Evolutionary conservation across 2,113 vertebrate species (phyloP), one percentile per base, ranked within the genome.

Genomic region (Oriolus oriolus): DNA sequence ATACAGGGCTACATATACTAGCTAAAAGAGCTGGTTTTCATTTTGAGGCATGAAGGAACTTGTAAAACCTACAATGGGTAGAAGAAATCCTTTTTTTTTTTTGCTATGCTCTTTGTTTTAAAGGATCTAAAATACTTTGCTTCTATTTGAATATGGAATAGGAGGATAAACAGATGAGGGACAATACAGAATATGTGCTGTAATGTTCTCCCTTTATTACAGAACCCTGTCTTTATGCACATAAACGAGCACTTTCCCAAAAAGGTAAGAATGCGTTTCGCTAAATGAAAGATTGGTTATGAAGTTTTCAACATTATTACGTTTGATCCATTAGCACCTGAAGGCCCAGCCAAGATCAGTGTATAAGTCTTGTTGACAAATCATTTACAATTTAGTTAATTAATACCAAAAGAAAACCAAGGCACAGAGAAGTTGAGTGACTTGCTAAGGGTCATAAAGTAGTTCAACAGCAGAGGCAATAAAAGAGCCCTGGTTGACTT

Each of bases 351-450:
- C 75, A 83, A 88, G 45, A 90, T 78, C 82, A 52, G 52, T 24
- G 37, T 37, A 95, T 39, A 81, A 90, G 44, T 70, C 47, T 76
- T 61, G 75, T 57, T 94, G 87, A 74, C 78, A 44, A 90, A 94
- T 90, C 56, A 74, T 91, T 95, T 93, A 92, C 87, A 76, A 69
- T 89, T 70, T 94, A 94, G 86, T 95, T 96, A 95, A 87, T 93
- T 84, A 97, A 87, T 95, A 91, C 54, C 87, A 59, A 91, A 93
- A 85, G 75, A 80, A 96, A 95, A 93, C 42, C 27, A 89, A 94
- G 63, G 76, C 63, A 86, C 30, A 31, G 53, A 88, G 56, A 80
- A 89, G 45, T 10, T 57, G 85, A 89, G 84, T 60, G 74, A 88
- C 74, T 87, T 69, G 53, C 71, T 90, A 89, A 94, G 75, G 76